phyloP scores from a whole-genome alignment of 2,888 invertebrate genomes.

The Blomia tropicalis region DNA sequence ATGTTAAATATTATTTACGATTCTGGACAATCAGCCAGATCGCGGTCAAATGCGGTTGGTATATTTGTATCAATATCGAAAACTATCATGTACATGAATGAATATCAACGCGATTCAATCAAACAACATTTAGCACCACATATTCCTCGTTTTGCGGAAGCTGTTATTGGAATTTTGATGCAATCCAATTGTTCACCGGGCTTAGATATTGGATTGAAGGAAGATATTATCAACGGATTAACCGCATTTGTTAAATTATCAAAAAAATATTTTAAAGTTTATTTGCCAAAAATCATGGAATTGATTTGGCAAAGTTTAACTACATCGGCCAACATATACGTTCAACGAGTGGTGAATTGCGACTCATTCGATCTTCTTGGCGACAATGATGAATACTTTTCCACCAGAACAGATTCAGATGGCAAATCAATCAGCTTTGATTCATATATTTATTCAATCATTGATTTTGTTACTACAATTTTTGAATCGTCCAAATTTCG shows the following conservation, averaged over 20 bases:
- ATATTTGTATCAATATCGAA: conserved; percentile 49
- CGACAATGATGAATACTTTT: neutral
- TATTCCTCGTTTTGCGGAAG: conserved; percentile 50
- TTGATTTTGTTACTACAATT: conserved; percentile 50
- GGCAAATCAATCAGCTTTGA: conserved; percentile 49
- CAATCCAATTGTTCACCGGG: conserved; percentile 37
- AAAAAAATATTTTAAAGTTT: conserved; percentile 46
- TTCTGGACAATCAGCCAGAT: conserved; percentile 35
- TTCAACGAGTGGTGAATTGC: conserved; percentile 46
- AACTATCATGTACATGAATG: conserved; percentile 42
- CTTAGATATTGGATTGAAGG: conserved; percentile 47
- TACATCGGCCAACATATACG: conserved; percentile 49
- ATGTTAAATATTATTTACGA: conserved; percentile 48
- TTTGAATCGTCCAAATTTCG: conserved; percentile 45
- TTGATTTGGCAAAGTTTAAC: conserved; percentile 53
- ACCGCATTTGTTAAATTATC: conserved; percentile 46
- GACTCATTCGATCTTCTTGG: conserved; percentile 3
- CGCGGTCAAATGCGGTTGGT: conserved; percentile 49
- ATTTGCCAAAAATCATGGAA: conserved; percentile 46
- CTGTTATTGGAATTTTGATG: conserved; percentile 36
- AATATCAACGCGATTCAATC: conserved; percentile 44
- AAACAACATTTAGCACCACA: conserved; percentile 48
- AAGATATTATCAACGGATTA: conserved; percentile 47
- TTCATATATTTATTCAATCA: conserved; percentile 48
- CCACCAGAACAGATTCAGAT: conserved; percentile 44